Conservation (phyloP, 2,113 vertebrate species). For the Crotalus tigris region DNA sequence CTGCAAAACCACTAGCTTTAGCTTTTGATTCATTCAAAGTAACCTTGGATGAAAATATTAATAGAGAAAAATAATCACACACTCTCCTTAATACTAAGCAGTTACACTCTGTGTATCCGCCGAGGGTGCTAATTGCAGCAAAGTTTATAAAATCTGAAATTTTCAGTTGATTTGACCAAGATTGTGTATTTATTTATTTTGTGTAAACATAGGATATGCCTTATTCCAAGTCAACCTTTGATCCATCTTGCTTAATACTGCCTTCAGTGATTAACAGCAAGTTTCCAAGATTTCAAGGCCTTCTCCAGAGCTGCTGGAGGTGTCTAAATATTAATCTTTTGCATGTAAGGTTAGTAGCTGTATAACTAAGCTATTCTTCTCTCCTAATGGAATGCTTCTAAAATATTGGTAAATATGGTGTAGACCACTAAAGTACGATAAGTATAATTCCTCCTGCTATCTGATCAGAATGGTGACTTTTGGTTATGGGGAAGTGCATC, state of each 20-base stretch:
- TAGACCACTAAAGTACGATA: not conserved
- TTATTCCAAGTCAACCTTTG: not conserved
- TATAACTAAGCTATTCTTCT: not conserved
- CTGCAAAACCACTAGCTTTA: constrained; percentile 41
- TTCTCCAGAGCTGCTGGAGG: not conserved
- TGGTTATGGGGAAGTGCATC: not conserved
- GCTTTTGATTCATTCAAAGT: not conserved
- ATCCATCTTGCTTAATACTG: not conserved
- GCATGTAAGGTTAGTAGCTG: not conserved
- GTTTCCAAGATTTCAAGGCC: not conserved
- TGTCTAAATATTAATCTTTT: not conserved
- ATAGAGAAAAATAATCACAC: not conserved
- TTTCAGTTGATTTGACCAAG: not conserved
- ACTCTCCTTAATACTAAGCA: not conserved
- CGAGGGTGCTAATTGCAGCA: not conserved
- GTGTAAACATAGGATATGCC: not conserved
- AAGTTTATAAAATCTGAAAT: not conserved
- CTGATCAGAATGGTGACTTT: not conserved
- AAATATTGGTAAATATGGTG: not conserved
- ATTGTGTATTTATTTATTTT: not conserved
- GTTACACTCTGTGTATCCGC: not conserved
- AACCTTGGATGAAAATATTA: not conserved
- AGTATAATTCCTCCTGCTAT: not conserved
- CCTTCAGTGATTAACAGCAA: not conserved
- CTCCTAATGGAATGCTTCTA: not conserved